These are phyloP conservation scores for Calonectris borealis DNA, from an alignment of 2,113 vertebrate species.

Conservation along the genomic window DNA sequence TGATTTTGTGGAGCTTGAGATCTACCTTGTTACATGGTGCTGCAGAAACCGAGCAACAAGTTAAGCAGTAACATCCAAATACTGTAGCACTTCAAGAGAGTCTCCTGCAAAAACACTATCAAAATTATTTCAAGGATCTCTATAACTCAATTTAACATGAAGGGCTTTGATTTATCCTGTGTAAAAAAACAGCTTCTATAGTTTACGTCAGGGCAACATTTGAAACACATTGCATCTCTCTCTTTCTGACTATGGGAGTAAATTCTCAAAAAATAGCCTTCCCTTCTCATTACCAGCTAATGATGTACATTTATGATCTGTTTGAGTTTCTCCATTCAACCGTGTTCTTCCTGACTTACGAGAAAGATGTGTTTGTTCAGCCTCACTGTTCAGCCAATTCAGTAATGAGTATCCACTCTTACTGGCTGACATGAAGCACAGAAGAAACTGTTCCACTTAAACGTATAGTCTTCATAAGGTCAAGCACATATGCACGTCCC, in stretches of 20 bases:
- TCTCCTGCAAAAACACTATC: background rate
- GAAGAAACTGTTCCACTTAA: background rate
- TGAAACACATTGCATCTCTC: background rate
- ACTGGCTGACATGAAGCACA: background rate
- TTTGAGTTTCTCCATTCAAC: conserved; percentile 3
- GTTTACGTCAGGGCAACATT: background rate
- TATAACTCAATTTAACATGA: background rate
- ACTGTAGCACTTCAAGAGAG: background rate
- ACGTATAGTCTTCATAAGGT: background rate
- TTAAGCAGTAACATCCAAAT: background rate
- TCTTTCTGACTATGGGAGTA: background rate
- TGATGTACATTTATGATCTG: background rate
- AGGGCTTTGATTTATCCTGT: background rate
- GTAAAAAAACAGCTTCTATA: background rate
- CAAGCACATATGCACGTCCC: background rate
- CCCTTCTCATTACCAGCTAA: background rate
- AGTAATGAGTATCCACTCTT: background rate
- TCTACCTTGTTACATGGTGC: background rate
- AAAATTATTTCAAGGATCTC: background rate
- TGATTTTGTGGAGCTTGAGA: background rate
- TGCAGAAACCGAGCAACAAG: background rate
- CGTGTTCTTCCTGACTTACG: background rate
- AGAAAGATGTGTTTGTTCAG: conserved; percentile 17
- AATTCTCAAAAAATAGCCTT: background rate
- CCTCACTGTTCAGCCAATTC: background rate